Evolutionary conservation across 2,888 invertebrate genomes (phyloP), one percentile per base, ranked within the genome.

Genomic region (Drosophila anceps): DNA sequence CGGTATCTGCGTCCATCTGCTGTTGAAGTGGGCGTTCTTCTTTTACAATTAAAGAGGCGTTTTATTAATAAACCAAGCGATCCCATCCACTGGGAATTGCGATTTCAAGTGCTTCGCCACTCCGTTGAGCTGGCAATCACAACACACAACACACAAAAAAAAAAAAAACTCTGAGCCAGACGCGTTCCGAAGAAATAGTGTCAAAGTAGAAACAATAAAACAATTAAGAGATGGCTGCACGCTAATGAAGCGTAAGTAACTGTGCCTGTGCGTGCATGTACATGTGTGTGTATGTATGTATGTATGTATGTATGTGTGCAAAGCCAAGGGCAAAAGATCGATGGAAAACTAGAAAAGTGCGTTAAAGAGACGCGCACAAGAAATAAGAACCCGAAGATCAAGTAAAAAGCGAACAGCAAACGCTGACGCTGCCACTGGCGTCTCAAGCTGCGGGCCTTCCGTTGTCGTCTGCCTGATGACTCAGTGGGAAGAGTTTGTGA

Each of bases 11-110:
- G 35, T 35, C 24, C 67, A 75, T 77, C 59, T 79, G 76, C 62
- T 65, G 43, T 50, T 37, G 18, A 63, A 68, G 88, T 88, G 84
- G 84, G 84, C 84, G 90, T 85, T 59, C 51, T 79, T 66, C 79
- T 72, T 75, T 75, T 48, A 67, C 72, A 64, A 82, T 82, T 68
- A 58, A 84, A 84, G 79, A 84, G 90, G 85, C 73, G 86, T 83
- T 79, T 68, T 68, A 86, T 75, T 77, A 74, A 84, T 72, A 59
- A 81, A 59, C 70, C 50, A 67, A 60, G 70, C 60, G 57, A 55
- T 65, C 27, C 37, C 24, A 48, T 60, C 67, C 67, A 46, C 54
- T 44, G 73, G 81, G 69, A 70, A 70, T 69, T 66, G 39, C 27
- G 65, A 41, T 74, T 53, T 51, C 65, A 71, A 75, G 68, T 69